Conservation (phyloP, 2,888 invertebrate genomes). For the Acanthosepion pharaonis region DNA sequence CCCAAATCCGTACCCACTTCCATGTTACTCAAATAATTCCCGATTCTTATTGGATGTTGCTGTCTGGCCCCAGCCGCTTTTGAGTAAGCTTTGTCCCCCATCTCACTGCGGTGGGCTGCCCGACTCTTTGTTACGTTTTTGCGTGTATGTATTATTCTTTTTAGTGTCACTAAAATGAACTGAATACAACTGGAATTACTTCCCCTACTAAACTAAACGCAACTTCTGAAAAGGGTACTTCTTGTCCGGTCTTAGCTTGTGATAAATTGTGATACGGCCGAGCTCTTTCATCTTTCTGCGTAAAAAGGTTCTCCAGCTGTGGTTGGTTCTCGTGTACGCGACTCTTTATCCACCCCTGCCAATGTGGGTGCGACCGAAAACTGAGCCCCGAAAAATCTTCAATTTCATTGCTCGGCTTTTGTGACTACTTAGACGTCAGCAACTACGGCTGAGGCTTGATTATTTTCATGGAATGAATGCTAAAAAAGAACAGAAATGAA, state of each 20-base stretch:
- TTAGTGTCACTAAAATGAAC: neutral
- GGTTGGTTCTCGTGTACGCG: neutral
- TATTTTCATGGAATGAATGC: too few relatives aligned
- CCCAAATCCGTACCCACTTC: neutral
- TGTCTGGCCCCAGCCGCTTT: neutral
- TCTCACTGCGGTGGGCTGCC: neutral
- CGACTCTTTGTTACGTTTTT: neutral
- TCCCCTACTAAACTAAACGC: neutral
- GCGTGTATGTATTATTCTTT: neutral
- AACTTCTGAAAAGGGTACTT: neutral
- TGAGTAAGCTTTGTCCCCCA: neutral
- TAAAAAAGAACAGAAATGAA: too few relatives aligned
- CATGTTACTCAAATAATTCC: neutral
- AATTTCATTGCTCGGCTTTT: neutral
- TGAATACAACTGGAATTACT: neutral
- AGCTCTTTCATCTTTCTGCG: neutral
- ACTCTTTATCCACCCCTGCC: neutral
- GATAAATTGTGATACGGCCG: neutral
- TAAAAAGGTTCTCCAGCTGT: neutral
- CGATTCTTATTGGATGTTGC: neutral
- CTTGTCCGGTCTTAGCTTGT: neutral
- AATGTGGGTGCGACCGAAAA: neutral
- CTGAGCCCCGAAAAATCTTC: slow-evolving; percentile 33
- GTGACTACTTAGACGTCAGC: neutral
- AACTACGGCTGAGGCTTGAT: too few relatives aligned